phyloP scores from a whole-genome alignment of 2,797 vertebrate species.

The Clarias laeviceps region DNA sequence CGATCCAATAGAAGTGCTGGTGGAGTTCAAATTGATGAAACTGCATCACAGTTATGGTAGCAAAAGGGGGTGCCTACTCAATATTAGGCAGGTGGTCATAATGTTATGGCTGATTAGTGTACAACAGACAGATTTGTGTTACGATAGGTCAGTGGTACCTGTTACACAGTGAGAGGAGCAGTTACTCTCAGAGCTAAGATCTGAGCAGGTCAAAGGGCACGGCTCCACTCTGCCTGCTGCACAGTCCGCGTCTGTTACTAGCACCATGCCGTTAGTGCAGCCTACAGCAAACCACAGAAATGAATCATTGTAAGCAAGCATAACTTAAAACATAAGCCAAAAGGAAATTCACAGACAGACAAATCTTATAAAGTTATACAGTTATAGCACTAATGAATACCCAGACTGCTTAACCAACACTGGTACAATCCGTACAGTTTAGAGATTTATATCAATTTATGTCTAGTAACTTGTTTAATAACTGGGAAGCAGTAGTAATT shows the following conservation, averaged over 20 bases:
- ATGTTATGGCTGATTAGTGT: too few relatives aligned
- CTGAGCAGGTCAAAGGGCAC: conserved; percentile 80
- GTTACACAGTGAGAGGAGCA: conserved; percentile 75
- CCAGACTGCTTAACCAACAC: background rate
- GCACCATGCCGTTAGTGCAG: conserved; percentile 73
- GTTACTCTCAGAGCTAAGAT: conserved; percentile 70
- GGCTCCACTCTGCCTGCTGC: conserved; percentile 63
- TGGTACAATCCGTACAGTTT: background rate
- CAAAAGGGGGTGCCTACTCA: too few relatives aligned
- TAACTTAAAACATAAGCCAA: background rate
- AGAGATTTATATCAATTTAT: background rate
- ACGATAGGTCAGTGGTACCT: conserved; percentile 65
- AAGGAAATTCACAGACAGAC: background rate
- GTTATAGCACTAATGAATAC: background rate
- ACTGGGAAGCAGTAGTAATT: background rate
- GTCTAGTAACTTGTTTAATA: background rate
- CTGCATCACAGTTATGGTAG: too few relatives aligned
- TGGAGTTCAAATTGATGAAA: too few relatives aligned
- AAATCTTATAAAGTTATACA: background rate
- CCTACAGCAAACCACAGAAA: conserved; percentile 63
- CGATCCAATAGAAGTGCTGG: too few relatives aligned
- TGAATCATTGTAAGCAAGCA: background rate
- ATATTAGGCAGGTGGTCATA: too few relatives aligned
- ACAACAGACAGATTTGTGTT: background rate
- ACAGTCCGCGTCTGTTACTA: conserved; percentile 76